These are phyloP conservation scores for Bubo blakistoni DNA, from an alignment of 2,113 vertebrate species.

Conservation along the genomic window DNA sequence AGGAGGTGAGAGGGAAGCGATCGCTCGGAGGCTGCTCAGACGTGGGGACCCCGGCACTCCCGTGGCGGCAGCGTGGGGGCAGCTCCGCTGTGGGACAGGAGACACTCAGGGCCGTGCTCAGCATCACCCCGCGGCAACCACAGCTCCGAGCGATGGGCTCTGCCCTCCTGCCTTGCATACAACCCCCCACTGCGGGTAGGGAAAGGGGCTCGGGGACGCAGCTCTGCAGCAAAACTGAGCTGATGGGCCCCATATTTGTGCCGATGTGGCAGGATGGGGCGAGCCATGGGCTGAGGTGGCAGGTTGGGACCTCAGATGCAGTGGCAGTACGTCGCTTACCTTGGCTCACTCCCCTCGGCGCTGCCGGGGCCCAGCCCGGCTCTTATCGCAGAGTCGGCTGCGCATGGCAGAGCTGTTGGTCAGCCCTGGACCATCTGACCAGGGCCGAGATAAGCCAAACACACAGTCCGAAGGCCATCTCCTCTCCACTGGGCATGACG, in stretches of 20 bases:
- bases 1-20: background rate
- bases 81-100: background rate
- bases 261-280: background rate
- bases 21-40: accelerated
- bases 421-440: background rate
- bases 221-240: background rate
- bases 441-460: background rate
- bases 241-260: background rate
- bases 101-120: background rate
- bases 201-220: accelerated
- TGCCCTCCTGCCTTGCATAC: background rate
- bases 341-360: accelerated
- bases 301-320: accelerated
- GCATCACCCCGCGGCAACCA: background rate
- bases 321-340: accelerated
- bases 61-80: accelerated
- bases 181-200: accelerated
- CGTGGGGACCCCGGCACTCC: accelerated
- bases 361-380: background rate
- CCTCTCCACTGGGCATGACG: background rate
- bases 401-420: accelerated
- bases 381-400: background rate
- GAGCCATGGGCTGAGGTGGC: background rate
- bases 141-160: background rate
- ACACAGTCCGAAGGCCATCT: background rate